Base-by-base conservation (phyloP, 1,140 invertebrate species). In the Eciton burchellii region DNA sequence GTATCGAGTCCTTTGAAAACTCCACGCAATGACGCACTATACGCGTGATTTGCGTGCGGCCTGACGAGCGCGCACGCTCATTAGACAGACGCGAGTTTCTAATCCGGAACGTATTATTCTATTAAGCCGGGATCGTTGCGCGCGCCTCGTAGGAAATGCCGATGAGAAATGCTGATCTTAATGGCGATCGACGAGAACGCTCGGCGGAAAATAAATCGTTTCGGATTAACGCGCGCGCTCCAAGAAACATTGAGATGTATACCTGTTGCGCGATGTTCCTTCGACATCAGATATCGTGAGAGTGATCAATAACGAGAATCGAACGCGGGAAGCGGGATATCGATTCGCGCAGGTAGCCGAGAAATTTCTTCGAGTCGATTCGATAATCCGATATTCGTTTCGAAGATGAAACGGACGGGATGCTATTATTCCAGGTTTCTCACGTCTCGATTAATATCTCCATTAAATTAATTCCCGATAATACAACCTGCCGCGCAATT, bases 91-190 rank as follows among this genome's bases (percentile, higher is more conserved):
- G 35, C 65, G 35, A 21, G 19, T 73, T 73, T 73, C 71, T 73
- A 73, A 47, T 73, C 71, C 71, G 56, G 71, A 73, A 73, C 71
- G 56, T 73, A 73, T 73, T 60, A 73, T 60, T 73, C 56, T 73
- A 73, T 73, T 73, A 73, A 24, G 43, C 54, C 59, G 35, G 56
- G n/a, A 60, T 59, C 54, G 16, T 26, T 9, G 54, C 41, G 41
- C 16, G 71, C 26, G 54, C 6, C 24, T n/a, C 47, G 65, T 26
- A 73, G 41, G 41, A 60, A 73, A n/a, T 14, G 26, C 14, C 60
- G 5, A 73, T 45, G 41, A 45, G 71, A 73, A 73, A 73, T 45
- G 41, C 24, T 35, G 56, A 73, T 60, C 56, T 21, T 49, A 26
- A 60, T 60, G 71, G 21, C 16, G 24, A 11, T n/a, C 71, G 56